These are phyloP conservation scores for Leptodactylus fallax DNA, from an alignment of 2,797 vertebrate genomes.

Conservation along the genomic window DNA sequence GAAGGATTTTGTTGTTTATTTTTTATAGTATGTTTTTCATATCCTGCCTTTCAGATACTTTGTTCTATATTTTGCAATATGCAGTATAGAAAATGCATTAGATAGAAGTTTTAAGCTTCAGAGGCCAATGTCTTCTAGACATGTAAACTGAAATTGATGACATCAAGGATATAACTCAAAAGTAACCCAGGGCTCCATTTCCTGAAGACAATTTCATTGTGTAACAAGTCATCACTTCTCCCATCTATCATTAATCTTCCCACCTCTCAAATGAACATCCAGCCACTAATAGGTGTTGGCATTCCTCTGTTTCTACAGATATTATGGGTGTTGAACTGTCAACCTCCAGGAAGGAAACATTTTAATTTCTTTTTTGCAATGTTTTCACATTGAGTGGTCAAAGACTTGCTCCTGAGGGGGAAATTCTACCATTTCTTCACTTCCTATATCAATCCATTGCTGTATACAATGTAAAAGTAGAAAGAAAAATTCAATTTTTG, in stretches of 20 bases:
- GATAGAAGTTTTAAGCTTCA: neutral
- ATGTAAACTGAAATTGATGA: neutral
- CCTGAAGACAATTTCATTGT: constrained; percentile 37
- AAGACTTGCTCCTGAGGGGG: too few relatives aligned
- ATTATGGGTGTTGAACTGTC: constrained; percentile 2
- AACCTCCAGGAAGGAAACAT: constrained; percentile 4
- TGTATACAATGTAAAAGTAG: neutral
- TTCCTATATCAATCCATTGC: neutral
- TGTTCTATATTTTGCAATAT: neutral
- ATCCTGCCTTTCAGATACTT: neutral
- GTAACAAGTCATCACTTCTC: constrained; percentile 7
- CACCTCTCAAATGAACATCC: constrained; percentile 48
- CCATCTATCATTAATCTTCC: constrained; percentile 14
- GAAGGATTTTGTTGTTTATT: neutral
- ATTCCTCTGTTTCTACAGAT: constrained; percentile 52
- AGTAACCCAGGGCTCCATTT: neutral
- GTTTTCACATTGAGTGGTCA: neutral
- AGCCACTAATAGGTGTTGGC: constrained; percentile 63
- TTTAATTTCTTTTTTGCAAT: neutral
- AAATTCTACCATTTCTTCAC: neutral
- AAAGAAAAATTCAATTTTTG: neutral
- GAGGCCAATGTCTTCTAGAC: neutral
- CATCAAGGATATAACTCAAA: neutral
- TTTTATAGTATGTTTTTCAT: neutral
- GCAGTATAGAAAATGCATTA: neutral